Evolutionary conservation across 2,797 vertebrate species (phyloP), one percentile per base, ranked within the genome.

Genomic region (Loris lydekkerianus): DNA sequence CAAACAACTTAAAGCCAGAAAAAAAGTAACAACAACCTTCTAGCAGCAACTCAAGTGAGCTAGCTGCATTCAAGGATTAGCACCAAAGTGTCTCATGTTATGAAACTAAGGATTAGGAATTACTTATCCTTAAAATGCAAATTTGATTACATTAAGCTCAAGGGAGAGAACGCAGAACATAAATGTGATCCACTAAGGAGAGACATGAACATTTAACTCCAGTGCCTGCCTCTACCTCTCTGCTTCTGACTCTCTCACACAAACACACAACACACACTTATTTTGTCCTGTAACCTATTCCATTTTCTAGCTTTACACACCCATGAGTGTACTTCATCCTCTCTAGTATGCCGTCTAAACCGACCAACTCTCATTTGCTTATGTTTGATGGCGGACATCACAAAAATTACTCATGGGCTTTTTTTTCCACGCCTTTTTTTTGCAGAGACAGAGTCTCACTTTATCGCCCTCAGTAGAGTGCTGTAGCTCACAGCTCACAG

Each of bases 101-200:
- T 49, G 14, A 70, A 37, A 89, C 40, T 75, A 93, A 53, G 49
- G 87, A 92, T 70, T 89, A 49, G 58, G 23, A 76, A 40, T 76
- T 18, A 46, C 11, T 85, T 43, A 85, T 82, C 60, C 67, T 56
- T 73, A 92, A 94, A 95, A 95, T 67, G 25, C 5, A 60, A 73
- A 89, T 49, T 67, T 76, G 46, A 46, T 86, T 40, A 18, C 53
- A 85, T 60, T 82, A 82, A 89, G 56, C 46, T 82, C 31, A 20
- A 40, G 21, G 10, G 15, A 80, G 34, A 10, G 49, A 83, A 63
- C 53, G 1, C 82, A 72, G 3, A 82, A 67, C 31, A 86, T 61
- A 82, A 73, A 93, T 10, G 89, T 67, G 53, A 86, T 60, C 70
- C n/a, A 93, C 21, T 85, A 91, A 89, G 37, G 89, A 93, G 63